Evolutionary conservation across 1,140 invertebrate species (phyloP).

Genomic region (Calycopis cecrops): DNA sequence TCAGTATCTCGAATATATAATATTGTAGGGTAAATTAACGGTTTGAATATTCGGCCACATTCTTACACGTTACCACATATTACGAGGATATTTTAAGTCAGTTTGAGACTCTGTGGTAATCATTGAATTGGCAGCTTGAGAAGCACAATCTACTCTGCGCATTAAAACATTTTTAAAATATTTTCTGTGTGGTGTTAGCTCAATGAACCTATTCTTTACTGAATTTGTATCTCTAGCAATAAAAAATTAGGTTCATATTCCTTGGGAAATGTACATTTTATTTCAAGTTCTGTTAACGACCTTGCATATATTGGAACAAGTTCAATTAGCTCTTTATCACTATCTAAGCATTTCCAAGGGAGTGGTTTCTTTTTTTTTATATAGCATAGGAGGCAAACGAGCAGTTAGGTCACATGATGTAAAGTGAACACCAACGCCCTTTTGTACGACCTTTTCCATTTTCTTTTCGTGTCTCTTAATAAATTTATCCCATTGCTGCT

Average conservation of each 20-base stretch:
- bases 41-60: too few species aligned
- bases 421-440: too few species aligned
- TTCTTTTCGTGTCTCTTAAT: slow-evolving; percentile 74
- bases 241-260: slow-evolving; percentile 67
- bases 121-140: slow-evolving; percentile 69
- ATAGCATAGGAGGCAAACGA: too few species aligned
- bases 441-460: slow-evolving; percentile 78
- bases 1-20: too few species aligned
- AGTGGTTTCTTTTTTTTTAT: slow-evolving; percentile 73
- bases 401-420: too few species aligned
- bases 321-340: slow-evolving; percentile 78
- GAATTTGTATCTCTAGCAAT: slow-evolving; percentile 70
- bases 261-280: slow-evolving; percentile 78
- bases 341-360: slow-evolving; percentile 79
- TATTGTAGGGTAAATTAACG: too few species aligned
- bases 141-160: slow-evolving; percentile 71
- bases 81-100: slow-evolving; percentile 77
- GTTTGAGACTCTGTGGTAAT: slow-evolving; percentile 78
- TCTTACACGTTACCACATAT: too few species aligned
- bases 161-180: slow-evolving; percentile 76
- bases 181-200: slow-evolving; percentile 76
- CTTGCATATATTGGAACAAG: slow-evolving; percentile 71
- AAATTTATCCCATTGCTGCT: slow-evolving; percentile 73
- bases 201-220: slow-evolving; percentile 80
- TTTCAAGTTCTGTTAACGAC: slow-evolving; percentile 79